A percentile compares a stretch with the other conserved stretches of the same genome.
Conservation (phyloP, 2,113 vertebrate species). For the Fregetta grallaria region DNA sequence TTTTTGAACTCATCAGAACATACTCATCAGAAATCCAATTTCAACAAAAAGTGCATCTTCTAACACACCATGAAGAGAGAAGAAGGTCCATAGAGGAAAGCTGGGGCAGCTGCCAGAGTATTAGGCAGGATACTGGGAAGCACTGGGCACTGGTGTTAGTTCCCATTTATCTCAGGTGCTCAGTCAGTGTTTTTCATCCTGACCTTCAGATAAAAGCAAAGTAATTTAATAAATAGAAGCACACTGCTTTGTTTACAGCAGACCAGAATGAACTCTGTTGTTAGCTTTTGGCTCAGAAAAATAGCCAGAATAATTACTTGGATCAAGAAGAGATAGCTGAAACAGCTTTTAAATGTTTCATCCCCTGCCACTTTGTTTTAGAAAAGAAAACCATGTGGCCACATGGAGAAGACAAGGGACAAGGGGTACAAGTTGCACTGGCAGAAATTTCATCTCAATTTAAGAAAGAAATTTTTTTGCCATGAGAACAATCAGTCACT, state of each 20-base stretch:
- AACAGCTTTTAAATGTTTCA: background rate
- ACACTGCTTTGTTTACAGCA: background rate
- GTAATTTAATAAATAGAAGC: background rate
- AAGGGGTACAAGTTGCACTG: background rate
- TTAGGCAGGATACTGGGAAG: background rate
- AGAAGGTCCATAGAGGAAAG: background rate
- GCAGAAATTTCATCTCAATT: background rate
- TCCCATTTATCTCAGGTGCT: background rate
- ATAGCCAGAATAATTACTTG: background rate
- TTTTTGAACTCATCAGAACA: background rate
- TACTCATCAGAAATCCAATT: background rate
- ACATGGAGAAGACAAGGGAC: background rate
- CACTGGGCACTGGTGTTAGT: background rate
- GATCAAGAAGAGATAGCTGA: background rate
- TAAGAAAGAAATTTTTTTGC: background rate
- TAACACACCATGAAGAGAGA: background rate
- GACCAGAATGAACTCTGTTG: background rate
- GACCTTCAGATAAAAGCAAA: background rate
- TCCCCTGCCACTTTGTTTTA: background rate
- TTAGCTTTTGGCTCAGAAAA: background rate
- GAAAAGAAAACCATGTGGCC: background rate
- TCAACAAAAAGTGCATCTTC: background rate
- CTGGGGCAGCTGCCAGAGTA: background rate
- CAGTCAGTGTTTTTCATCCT: background rate
- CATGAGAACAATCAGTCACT: background rate